phyloP scores from a whole-genome alignment of 2,797 vertebrate genomes.

The Megaceryle alcyon region DNA sequence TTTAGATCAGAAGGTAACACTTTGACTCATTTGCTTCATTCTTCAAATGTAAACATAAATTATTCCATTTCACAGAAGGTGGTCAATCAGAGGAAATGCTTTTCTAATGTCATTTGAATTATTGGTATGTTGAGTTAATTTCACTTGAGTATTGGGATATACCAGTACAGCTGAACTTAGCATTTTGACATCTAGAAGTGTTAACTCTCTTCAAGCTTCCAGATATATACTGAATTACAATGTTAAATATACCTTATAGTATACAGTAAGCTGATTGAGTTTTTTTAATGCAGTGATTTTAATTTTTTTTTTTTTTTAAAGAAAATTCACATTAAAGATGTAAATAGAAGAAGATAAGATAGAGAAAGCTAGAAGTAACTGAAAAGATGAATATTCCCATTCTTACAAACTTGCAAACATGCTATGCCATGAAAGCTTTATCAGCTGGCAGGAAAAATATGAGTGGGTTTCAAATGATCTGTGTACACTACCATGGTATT shows the following conservation, averaged over 20 bases:
- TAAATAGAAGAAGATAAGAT: background rate
- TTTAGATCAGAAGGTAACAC: background rate
- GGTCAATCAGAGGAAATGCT: fast-evolving
- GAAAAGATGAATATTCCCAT: background rate
- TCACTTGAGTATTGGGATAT: background rate
- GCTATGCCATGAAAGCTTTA: background rate
- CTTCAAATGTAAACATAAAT: background rate
- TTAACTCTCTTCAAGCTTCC: background rate
- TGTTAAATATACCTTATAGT: too few species aligned
- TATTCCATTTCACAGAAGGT: background rate
- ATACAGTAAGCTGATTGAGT: background rate
- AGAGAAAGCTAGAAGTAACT: background rate
- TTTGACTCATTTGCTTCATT: background rate
- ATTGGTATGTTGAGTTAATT: background rate
- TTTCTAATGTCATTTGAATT: background rate
- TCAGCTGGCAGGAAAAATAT: background rate
- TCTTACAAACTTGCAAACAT: background rate
- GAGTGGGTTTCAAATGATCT: background rate
- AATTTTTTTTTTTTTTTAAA: background rate
- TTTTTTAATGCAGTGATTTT: background rate
- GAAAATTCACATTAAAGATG: background rate
- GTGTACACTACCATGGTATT: background rate
- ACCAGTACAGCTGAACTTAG: background rate
- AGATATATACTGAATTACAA: background rate
- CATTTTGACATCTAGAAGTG: background rate